Evolutionary conservation across 2,888 invertebrate genomes (phyloP).

Genomic region (Platyscelio sp.): DNA sequence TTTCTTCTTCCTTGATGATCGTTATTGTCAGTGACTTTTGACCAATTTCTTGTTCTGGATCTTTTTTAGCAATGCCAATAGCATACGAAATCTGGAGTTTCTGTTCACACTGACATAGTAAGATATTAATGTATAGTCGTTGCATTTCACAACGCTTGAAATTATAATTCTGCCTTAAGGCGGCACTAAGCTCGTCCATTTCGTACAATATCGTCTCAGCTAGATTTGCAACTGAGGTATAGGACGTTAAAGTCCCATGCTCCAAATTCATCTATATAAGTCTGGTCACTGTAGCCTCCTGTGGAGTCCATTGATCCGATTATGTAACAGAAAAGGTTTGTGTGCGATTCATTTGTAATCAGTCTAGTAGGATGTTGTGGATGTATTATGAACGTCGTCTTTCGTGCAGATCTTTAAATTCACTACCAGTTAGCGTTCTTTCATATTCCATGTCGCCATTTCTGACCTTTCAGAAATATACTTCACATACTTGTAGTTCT

Average conservation of each 20-base stretch:
- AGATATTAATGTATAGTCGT: conserved; percentile 69
- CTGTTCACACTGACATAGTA: conserved; percentile 72
- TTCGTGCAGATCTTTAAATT: background rate
- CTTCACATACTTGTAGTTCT: background rate
- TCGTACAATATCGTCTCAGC: background rate
- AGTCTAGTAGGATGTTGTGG: background rate
- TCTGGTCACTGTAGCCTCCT: background rate
- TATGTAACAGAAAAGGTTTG: background rate
- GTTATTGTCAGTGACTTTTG: no score
- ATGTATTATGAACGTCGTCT: background rate
- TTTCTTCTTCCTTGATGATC: no score
- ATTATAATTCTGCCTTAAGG: background rate
- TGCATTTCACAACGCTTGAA: conserved; percentile 65
- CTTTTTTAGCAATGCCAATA: conserved; percentile 67
- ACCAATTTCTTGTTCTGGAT: no score
- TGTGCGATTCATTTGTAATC: background rate
- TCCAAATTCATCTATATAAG: background rate
- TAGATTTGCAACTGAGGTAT: no score
- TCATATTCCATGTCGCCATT: conserved; percentile 11
- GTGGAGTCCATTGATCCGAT: background rate
- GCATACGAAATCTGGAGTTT: conserved; percentile 75
- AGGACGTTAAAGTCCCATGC: background rate
- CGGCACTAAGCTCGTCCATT: background rate
- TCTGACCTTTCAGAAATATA: background rate
- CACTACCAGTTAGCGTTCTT: background rate